Evolutionary conservation across 53 echinoderm and acorn worm genomes (phyloP), one percentile per base, ranked within the genome.

Genomic region (Glandiceps talaboti): DNA sequence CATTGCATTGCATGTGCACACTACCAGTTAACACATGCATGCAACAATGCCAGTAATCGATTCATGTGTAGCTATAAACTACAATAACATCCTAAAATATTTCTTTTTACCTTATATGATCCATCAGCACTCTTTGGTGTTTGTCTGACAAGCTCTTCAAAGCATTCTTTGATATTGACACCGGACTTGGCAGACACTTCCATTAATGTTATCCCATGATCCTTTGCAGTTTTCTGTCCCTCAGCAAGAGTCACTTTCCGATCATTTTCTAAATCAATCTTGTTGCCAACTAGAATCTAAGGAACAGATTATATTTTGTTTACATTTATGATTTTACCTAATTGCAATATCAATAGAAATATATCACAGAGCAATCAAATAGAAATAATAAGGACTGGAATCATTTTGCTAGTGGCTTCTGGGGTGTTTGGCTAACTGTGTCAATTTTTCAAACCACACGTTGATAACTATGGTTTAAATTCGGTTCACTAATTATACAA

Each of bases 101-200:
- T n/a, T n/a, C n/a, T n/a, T n/a, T 12, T 45, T 88, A 95, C 95
- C 92, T 90, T 95, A 85, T 95, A 95, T 28, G 20, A 12, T 6
- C 79, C 82, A 25, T 74, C 28, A 26, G 85, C 86, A 33, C 81
- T 74, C 26, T 92, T 84, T 25, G 88, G 88, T 31, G 92, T 95
- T 75, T 86, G 83, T 74, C 88, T 79, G 81, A 95, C 83, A 31
- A 95, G 82, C 26, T 86, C 86, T 31, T 88, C 79, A 76, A 95
- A 95, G 32, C 84, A 72, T 76, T 90, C 90, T 30, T 82, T 77
- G n/a, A 95, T 83, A 29, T 95, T 95, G 29, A 83, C 82, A 45
- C 92, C 92, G 28, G 95, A 92, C 76, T 90, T 90, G 28, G 95
- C 95, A 25, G 95, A 95, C 0, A 92, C 90, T 86, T 95, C 95